Evolutionary conservation across 2,797 vertebrate genomes (phyloP).

Genomic region (Phoxinus dragarum): DNA sequence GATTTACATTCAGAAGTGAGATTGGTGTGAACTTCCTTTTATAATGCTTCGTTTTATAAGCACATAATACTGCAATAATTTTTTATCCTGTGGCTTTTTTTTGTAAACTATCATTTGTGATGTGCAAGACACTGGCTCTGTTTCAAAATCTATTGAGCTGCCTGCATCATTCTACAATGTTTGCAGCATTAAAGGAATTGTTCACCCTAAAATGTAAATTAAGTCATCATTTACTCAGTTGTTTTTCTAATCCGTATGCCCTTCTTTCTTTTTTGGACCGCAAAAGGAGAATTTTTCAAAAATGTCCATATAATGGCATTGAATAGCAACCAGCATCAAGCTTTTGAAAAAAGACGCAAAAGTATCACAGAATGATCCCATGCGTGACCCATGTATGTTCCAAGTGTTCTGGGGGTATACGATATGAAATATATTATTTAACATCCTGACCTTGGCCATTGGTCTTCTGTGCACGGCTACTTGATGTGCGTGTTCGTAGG

Average conservation of each 20-base stretch:
- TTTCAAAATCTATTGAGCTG: background rate
- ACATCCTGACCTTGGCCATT: background rate
- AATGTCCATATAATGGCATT: background rate
- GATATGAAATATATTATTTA: background rate
- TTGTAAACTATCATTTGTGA: background rate
- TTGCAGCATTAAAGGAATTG: background rate
- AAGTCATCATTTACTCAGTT: background rate
- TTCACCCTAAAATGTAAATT: background rate
- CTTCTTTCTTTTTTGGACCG: background rate
- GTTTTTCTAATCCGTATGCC: background rate
- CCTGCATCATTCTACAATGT: background rate
- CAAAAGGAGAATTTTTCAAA: no score
- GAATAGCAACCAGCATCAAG: background rate
- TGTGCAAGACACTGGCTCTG: background rate
- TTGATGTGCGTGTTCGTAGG: no score
- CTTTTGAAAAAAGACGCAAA: background rate
- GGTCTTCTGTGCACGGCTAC: no score
- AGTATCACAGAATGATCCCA: background rate
- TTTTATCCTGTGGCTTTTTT: slow-evolving; percentile 6
- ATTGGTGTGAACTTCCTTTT: background rate
- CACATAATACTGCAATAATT: background rate
- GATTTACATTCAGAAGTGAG: slow-evolving; percentile 10
- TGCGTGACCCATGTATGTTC: background rate
- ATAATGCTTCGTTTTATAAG: background rate
- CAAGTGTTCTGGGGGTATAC: background rate